Percentiles rank a stretch among this genome's conserved stretches.
phyloP scores from a whole-genome alignment of 2,113 vertebrate species.

The Butorides virescens region DNA sequence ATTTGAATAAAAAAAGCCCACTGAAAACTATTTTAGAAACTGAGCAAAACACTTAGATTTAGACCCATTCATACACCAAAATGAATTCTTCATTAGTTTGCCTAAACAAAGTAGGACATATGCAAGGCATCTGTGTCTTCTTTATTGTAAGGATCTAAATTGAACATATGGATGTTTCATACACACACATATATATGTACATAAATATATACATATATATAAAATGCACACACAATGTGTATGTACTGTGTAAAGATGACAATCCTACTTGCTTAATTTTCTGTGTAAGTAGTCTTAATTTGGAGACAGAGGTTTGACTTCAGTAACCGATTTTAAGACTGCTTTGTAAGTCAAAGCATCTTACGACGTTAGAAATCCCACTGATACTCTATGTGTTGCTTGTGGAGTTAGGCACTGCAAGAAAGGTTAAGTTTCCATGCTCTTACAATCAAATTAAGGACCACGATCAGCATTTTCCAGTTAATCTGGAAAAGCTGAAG shows the following conservation, averaged over 20 bases:
- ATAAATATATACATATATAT: too few species aligned
- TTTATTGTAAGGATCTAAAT: not conserved
- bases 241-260: not conserved
- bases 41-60: not conserved
- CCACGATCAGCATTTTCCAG: not conserved
- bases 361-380: not conserved
- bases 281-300: not conserved
- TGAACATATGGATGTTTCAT: not conserved
- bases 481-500: not conserved
- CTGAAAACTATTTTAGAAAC: not conserved
- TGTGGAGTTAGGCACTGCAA: not conserved
- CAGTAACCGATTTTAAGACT: not conserved
- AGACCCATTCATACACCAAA: not conserved
- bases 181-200: rapidly evolving
- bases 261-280: not conserved
- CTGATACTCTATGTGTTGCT: rapidly evolving
- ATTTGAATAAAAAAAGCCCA: not conserved
- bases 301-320: not conserved
- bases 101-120: not conserved
- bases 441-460: not conserved
- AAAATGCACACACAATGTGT: not conserved
- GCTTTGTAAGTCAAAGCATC: not conserved
- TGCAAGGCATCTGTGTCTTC: not conserved
- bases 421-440: not conserved
- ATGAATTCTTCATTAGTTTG: not conserved